Evolutionary conservation across 2,888 invertebrate genomes (phyloP).

Genomic region (Lordiphosa andalusiaca): DNA sequence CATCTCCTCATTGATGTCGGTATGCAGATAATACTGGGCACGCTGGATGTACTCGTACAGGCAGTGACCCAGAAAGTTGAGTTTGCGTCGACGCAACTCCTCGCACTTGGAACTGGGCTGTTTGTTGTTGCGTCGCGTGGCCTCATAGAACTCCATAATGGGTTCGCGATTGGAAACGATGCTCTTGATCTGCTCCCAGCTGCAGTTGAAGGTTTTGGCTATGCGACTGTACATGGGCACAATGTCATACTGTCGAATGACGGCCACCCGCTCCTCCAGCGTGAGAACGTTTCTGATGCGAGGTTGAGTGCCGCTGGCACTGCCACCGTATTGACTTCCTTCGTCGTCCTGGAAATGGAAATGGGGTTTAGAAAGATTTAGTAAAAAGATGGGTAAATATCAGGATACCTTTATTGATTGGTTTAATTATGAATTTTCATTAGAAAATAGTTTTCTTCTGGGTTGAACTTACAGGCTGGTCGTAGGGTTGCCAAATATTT

Average conservation of each 20-base stretch:
- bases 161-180: conserved; percentile 73
- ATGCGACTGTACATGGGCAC: conserved; percentile 78
- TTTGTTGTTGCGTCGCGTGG: conserved; percentile 46
- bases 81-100: conserved; percentile 66
- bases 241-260: conserved; percentile 75
- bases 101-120: conserved; percentile 45
- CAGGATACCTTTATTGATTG: too few relatives aligned
- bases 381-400: too few relatives aligned
- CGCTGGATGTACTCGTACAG: conserved; percentile 77
- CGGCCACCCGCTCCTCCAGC: conserved; percentile 76
- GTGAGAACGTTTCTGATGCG: conserved; percentile 73
- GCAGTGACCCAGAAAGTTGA: conserved; percentile 75
- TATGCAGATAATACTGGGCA: conserved; percentile 68
- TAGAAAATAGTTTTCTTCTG: too few relatives aligned
- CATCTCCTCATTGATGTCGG: conserved; percentile 69
- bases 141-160: conserved; percentile 75
- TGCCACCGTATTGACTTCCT: conserved; percentile 15
- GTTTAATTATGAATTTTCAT: too few relatives aligned
- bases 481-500: too few relatives aligned
- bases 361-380: too few relatives aligned
- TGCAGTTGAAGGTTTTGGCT: conserved; percentile 77
- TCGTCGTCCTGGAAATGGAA: conserved; percentile 35
- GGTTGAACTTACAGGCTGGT: too few relatives aligned
- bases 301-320: conserved; percentile 25
- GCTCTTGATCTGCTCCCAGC: conserved; percentile 78